Base-by-base conservation (phyloP, 2,888 invertebrate genomes). In the Schrankia costaestrigalis region DNA sequence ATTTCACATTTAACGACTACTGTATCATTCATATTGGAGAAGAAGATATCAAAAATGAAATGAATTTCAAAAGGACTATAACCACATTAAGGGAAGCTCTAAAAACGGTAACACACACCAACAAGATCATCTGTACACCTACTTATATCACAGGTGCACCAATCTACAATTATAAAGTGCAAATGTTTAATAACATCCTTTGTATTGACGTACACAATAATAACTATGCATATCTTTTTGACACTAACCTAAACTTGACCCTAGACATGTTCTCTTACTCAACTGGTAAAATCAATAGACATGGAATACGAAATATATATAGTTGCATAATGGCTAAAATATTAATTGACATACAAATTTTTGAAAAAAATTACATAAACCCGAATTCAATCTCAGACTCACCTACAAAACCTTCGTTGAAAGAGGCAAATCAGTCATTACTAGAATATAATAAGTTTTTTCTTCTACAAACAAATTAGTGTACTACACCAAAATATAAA, bases 161-260 rank as follows among this genome's bases (percentile, higher is more conserved):
- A 8, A 40, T 35, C 21, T 34, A 18, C 21, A 41, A 41, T 18
- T 41, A n/a, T 6, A 41, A 32, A 32, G 31, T 35, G 15, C 35
- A 41, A 26, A 15, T 23, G 7, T 41, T 41, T 10, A 41, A 41
- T 29, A 35, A 14, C 15, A 2, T 26, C 5, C 17, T 41, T 12
- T 27, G 4, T 10, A 17, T 33, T 7, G 35, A 35, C 10, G 14
- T 33, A 3, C 11, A 26, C 1, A 17, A 32, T 11, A 19, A 35
- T 10, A 7, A 23, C 11, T 12, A 35, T 14, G 13, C 23, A 1
- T 33, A 24, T n/a, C 15, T 18, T 1, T 23, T 31, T 25, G 41
- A 31, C 17, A 31, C 14, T 11, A 31, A 31, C 15, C 10, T 3
- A 5, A 7, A 4, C 11, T 11, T 31, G 26, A 13, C 15, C 9